Percentiles rank a stretch among this genome's conserved stretches.
These are phyloP conservation scores for Athalia rosae DNA, from an alignment of 2,888 invertebrate genomes.

Conservation along the genomic window DNA sequence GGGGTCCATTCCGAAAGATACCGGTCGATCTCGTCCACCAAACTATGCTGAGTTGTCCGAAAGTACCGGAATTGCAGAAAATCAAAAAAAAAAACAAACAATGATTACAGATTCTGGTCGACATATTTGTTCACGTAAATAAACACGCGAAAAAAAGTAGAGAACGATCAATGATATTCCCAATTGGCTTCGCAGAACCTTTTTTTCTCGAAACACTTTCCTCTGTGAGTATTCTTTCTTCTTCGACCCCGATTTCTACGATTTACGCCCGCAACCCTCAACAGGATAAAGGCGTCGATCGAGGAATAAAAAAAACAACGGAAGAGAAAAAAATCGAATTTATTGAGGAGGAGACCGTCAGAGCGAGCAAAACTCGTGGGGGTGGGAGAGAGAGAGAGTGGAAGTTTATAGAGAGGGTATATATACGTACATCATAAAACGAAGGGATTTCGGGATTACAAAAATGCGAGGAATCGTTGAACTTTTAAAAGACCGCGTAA, in stretches of 20 bases:
- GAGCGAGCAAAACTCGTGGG: not conserved
- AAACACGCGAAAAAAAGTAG: not conserved
- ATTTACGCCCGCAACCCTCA: not conserved
- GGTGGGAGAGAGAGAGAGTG: not conserved
- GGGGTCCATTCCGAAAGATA: no score
- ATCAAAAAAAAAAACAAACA: no score
- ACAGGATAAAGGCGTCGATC: conserved; percentile 26
- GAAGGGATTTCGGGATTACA: conserved; percentile 10
- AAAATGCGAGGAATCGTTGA: conserved; percentile 24
- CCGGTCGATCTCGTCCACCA: no score
- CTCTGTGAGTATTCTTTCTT: conserved; percentile 17
- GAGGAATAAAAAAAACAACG: not conserved
- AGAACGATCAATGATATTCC: conserved; percentile 24
- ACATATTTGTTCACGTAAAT: conserved; percentile 8
- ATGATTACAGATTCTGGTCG: no score
- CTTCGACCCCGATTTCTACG: conserved; percentile 31
- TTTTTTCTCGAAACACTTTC: conserved; percentile 10
- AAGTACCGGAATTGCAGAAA: no score
- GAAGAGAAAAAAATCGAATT: conserved; percentile 28
- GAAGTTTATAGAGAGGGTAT: not conserved
- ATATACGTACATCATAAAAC: not conserved
- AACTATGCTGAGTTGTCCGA: no score
- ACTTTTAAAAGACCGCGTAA: conserved; percentile 23
- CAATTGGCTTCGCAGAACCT: conserved; percentile 4
- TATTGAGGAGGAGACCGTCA: conserved; percentile 22